Conservation (phyloP, 2,888 invertebrate genomes). For the Drosophila buzzatii region DNA sequence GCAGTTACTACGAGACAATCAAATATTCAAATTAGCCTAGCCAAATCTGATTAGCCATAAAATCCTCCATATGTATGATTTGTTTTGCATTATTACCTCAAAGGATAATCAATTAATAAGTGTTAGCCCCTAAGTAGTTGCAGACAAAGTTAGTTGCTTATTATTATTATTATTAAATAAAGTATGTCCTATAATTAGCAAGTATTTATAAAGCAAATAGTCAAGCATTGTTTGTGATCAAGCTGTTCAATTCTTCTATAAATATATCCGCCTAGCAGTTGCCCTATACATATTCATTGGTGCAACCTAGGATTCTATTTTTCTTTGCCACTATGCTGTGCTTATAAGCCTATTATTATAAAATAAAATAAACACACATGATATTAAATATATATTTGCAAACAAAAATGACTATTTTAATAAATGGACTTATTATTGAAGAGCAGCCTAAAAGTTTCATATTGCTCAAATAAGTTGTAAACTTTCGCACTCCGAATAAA, state of each 20-base stretch:
- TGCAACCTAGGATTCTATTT: not conserved
- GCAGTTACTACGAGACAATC: conserved; percentile 79
- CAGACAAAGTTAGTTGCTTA: conserved; percentile 50
- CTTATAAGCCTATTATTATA: not conserved
- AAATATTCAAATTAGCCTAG: conserved; percentile 78
- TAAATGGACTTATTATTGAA: not conserved
- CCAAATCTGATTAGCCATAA: conserved; percentile 1
- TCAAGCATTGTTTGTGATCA: conserved; percentile 31
- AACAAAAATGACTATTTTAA: not conserved
- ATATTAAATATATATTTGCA: conserved; percentile 6
- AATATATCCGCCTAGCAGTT: conserved; percentile 11
- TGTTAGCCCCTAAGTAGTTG: conserved; percentile 60
- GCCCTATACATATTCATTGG: not conserved
- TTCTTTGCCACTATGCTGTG: not conserved
- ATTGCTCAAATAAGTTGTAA: too few relatives aligned
- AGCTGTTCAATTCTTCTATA: conserved; percentile 15
- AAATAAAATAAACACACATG: not conserved
- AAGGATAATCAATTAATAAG: conserved; percentile 65
- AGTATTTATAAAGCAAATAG: conserved; percentile 24
- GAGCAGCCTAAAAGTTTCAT: too few relatives aligned
- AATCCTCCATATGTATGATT: conserved; percentile 15
- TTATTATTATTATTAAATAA: conserved; percentile 24
- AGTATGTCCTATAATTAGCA: conserved; percentile 37
- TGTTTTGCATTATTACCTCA: conserved; percentile 69
- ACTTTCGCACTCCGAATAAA: too few relatives aligned